Base-by-base conservation (phyloP, 2,888 invertebrate species). In the Eubasilissa splendida region DNA sequence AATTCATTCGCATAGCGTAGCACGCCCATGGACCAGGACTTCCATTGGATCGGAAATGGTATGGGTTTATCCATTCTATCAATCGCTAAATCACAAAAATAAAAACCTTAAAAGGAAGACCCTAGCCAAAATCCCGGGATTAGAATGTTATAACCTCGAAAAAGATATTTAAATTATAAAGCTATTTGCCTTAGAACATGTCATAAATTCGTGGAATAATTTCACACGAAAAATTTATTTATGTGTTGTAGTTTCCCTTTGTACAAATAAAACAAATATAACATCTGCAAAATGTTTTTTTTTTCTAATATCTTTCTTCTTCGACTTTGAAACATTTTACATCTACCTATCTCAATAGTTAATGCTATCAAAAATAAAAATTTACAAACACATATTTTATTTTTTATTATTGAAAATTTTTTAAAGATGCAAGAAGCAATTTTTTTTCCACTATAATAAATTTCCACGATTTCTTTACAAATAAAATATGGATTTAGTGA, bases 51-150 rank as follows among this genome's bases (percentile, higher is more conserved):
- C 83, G 80, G 83, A 81, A 83, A 81, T 79, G 54, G 83, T 77
- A 77, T 76, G 79, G 83, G 81, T 63, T 70, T 74, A 75, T 70
- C 83, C 79, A 80, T 81, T 83, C 83, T 81, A 83, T 83, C 83
- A 81, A 80, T 83, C 83, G 83, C 79, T 82, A 83, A 83, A 83
- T 83, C 83, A 77, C 77, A 79, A 83, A 81, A 81, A 79, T 79
- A 81, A 79, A 83, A 79, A 68, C 42, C 53, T 31, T 66, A 71
- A 73, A 74, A 74, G 76, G 79, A 83, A 79, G 71, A 76, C 76
- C 65, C 31, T 66, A 63, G 74, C 77, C 79, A 65, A 82, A 82
- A 80, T 79, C 66, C 73, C 53, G 79, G 22, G 79, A 82, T 82
- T 79, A 80, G 80, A 80, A 80, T 80, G 75, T 65, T 76, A 63